A percentile compares a stretch with the other conserved stretches of the same genome.
These are phyloP conservation scores for Romanogobio albipinnatus DNA, from an alignment of 2,113 vertebrate genomes.

Conservation along the genomic window DNA sequence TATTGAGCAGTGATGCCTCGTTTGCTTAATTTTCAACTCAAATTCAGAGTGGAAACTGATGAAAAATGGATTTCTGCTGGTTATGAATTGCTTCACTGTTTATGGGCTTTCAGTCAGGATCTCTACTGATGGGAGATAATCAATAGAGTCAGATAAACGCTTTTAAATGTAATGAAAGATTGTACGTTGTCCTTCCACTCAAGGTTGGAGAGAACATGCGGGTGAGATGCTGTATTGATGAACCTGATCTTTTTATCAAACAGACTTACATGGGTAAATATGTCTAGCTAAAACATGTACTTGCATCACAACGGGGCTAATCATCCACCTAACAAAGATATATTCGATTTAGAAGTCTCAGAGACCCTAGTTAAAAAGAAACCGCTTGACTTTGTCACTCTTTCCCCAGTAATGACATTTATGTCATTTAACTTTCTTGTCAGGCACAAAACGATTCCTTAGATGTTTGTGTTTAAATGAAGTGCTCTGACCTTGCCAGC, in stretches of 20 bases:
- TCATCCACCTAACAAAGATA: slow-evolving; percentile 50
- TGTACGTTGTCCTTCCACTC: slow-evolving; percentile 38
- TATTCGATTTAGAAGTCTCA: slow-evolving; percentile 53
- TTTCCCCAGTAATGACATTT: slow-evolving; percentile 17
- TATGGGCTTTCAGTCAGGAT: background rate
- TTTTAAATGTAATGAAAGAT: slow-evolving; percentile 26
- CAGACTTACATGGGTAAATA: slow-evolving; percentile 54
- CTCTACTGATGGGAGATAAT: slow-evolving; percentile 37
- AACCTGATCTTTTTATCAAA: slow-evolving; percentile 62
- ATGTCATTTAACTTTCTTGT: slow-evolving; percentile 2
- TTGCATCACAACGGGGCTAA: slow-evolving; percentile 61
- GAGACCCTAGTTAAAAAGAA: slow-evolving; percentile 47
- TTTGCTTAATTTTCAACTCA: slow-evolving; percentile 1
- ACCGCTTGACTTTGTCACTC: slow-evolving; percentile 22
- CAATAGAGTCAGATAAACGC: slow-evolving; percentile 48
- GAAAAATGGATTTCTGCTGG: background rate
- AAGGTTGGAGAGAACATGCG: slow-evolving; percentile 56
- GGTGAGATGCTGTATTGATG: slow-evolving; percentile 62
- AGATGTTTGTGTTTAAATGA: slow-evolving; percentile 16
- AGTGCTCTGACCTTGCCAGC: background rate
- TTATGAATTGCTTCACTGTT: slow-evolving; percentile 20
- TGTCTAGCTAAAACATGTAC: slow-evolving; percentile 48
- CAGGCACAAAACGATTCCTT: slow-evolving; percentile 25
- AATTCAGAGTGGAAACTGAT: background rate
- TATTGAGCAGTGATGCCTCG: slow-evolving; percentile 21